Evolutionary conservation across 2,888 invertebrate genomes (phyloP).

Genomic region (Dryadula phaetusa): DNA sequence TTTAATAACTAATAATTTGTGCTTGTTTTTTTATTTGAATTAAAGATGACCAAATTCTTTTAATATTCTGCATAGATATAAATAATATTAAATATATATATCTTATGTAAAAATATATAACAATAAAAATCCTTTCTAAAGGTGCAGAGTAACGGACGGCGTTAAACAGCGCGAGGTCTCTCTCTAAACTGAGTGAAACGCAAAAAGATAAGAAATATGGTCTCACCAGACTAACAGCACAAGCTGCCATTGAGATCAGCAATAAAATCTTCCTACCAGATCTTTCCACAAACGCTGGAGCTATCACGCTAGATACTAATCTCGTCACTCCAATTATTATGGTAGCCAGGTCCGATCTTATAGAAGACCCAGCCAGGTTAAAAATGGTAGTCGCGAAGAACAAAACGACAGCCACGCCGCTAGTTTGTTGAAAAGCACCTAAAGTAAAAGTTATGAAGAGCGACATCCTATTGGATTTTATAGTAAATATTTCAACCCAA

Average conservation of each 20-base stretch:
- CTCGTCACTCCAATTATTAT: slow-evolving; percentile 55
- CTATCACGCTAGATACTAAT: slow-evolving; percentile 52
- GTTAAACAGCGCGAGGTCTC: too few species aligned
- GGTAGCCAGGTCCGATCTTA: slow-evolving; percentile 56
- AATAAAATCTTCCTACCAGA: slow-evolving; percentile 56
- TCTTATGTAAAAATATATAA: too few species aligned
- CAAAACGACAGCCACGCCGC: slow-evolving; percentile 55
- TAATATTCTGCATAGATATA: too few species aligned
- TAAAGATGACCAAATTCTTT: too few species aligned
- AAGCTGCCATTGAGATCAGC: slow-evolving; percentile 54
- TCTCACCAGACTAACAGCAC: slow-evolving; percentile 52
- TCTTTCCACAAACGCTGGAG: slow-evolving; percentile 57
- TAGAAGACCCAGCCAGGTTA: slow-evolving; percentile 53
- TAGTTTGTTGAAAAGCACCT: slow-evolving; percentile 53
- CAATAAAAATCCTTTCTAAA: too few species aligned
- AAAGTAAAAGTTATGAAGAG: slow-evolving; percentile 55
- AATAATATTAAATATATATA: too few species aligned
- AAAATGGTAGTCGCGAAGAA: slow-evolving; percentile 60
- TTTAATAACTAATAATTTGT: too few species aligned
- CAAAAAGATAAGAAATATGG: slow-evolving; percentile 12
- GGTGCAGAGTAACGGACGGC: too few species aligned
- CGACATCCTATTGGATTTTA: slow-evolving; percentile 56
- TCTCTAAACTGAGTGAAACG: neutral
- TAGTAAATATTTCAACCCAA: slow-evolving; percentile 51
- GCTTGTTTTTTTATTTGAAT: too few species aligned